Percentiles rank a stretch among this genome's conserved stretches.
Evolutionary conservation across 2,113 vertebrate species (phyloP).

Genomic region (Thryonomys swinderianus): DNA sequence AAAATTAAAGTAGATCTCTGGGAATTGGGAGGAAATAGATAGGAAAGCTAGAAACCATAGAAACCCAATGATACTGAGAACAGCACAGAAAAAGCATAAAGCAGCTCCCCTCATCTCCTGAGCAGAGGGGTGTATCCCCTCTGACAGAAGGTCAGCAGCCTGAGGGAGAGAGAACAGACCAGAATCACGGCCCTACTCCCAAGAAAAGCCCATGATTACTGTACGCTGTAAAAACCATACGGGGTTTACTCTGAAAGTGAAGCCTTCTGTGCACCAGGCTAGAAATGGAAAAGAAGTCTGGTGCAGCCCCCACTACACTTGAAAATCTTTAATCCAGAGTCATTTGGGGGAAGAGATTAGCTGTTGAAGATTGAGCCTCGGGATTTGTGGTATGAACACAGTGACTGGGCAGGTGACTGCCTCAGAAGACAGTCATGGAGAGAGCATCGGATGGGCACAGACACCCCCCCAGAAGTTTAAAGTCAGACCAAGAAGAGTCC

Average conservation of each 20-base stretch:
- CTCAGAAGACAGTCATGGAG: not conserved
- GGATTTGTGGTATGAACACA: not conserved
- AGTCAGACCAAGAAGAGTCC: not conserved
- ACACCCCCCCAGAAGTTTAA: not conserved
- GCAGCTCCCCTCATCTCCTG: not conserved
- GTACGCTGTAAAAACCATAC: not conserved
- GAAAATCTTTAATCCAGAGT: not conserved
- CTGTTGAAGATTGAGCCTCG: not conserved
- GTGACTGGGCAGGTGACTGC: not conserved
- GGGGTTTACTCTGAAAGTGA: not conserved
- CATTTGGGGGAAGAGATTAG: not conserved
- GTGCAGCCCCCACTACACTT: not conserved
- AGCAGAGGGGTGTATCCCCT: not conserved
- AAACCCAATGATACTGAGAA: not conserved
- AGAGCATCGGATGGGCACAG: not conserved
- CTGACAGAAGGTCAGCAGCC: not conserved
- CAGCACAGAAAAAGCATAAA: not conserved
- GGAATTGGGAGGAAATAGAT: not conserved
- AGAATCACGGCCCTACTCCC: not conserved
- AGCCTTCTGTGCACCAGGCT: not conserved
- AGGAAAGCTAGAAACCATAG: not conserved
- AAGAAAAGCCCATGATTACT: not conserved
- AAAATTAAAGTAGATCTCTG: not conserved
- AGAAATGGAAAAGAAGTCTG: not conserved
- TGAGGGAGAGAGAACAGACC: not conserved